Percentiles rank a stretch among this genome's conserved stretches.
These are phyloP conservation scores for Monochamus alternatus DNA, from an alignment of 2,888 invertebrate species.

Conservation along the genomic window DNA sequence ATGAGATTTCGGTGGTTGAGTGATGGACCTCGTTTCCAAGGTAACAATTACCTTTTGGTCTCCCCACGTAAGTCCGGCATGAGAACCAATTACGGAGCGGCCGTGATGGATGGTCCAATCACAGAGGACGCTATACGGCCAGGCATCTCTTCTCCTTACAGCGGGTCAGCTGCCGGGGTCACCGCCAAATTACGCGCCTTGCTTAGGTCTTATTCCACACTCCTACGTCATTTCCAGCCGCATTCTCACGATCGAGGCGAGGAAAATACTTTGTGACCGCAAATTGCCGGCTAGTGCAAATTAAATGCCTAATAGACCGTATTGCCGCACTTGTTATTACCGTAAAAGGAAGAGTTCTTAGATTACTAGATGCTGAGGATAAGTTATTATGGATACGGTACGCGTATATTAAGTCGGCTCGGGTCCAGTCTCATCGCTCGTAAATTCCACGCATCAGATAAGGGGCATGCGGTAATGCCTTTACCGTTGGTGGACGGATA, in stretches of 20 bases:
- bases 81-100: constrained; percentile 73
- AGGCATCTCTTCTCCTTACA: constrained; percentile 49
- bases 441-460: constrained; percentile 34
- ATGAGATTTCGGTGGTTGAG: constrained; percentile 62
- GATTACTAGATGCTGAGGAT: constrained; percentile 39
- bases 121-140: constrained; percentile 65
- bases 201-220: constrained; percentile 51
- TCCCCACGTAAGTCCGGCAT: constrained; percentile 67
- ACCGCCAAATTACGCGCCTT: constrained; percentile 60
- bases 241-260: constrained; percentile 53
- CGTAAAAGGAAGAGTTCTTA: constrained; percentile 45
- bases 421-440: constrained; percentile 20
- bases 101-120: constrained; percentile 77
- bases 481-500: constrained; percentile 4
- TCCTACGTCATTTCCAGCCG: constrained; percentile 50
- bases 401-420: constrained; percentile 27
- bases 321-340: constrained; percentile 45
- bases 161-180: constrained; percentile 65
- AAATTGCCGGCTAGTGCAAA: constrained; percentile 46
- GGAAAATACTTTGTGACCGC: constrained; percentile 42
- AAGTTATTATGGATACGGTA: constrained; percentile 32
- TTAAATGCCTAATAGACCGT: constrained; percentile 47
- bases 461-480: constrained; percentile 21
- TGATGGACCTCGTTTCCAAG: constrained; percentile 65
- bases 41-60: constrained; percentile 69